Conservation (phyloP, 2,113 vertebrate species). For the Accipiter cooperii region DNA sequence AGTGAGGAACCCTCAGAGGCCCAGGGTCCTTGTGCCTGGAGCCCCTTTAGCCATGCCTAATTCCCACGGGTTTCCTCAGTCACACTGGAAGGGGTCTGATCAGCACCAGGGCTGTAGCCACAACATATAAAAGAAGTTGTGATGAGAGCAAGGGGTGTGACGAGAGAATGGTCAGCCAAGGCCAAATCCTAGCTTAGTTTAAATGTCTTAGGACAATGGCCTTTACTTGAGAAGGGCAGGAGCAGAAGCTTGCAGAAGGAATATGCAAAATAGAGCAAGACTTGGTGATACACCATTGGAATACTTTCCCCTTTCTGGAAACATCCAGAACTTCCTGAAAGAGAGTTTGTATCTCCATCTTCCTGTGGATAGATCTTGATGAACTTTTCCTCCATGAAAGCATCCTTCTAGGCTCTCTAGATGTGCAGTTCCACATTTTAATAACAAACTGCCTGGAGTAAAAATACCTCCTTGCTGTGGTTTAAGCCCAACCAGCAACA, state of each 20-base stretch:
- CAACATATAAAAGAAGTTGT: background rate
- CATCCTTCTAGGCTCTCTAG: background rate
- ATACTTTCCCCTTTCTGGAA: background rate
- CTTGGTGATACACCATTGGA: background rate
- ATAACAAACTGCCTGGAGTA: too few species aligned
- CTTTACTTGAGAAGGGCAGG: background rate
- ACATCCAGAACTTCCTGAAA: background rate
- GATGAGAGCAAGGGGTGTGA: background rate
- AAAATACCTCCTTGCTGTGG: too few species aligned
- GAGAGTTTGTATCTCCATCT: background rate
- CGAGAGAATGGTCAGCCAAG: background rate
- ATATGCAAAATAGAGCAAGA: background rate
- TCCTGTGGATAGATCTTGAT: background rate
- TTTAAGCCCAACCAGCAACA: too few species aligned
- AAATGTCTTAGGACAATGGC: background rate
- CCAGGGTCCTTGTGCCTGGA: background rate
- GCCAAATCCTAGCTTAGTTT: background rate
- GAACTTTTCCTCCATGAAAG: background rate
- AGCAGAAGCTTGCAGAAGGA: background rate
- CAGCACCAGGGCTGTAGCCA: background rate
- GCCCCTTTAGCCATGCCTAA: background rate
- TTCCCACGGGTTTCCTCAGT: background rate
- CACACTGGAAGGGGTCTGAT: background rate
- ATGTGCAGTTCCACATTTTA: background rate
- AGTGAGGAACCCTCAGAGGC: background rate